Percentiles rank a stretch among this genome's conserved stretches.
Evolutionary conservation across 2,888 invertebrate genomes (phyloP).

Genomic region (Dolichomitus sp.): DNA sequence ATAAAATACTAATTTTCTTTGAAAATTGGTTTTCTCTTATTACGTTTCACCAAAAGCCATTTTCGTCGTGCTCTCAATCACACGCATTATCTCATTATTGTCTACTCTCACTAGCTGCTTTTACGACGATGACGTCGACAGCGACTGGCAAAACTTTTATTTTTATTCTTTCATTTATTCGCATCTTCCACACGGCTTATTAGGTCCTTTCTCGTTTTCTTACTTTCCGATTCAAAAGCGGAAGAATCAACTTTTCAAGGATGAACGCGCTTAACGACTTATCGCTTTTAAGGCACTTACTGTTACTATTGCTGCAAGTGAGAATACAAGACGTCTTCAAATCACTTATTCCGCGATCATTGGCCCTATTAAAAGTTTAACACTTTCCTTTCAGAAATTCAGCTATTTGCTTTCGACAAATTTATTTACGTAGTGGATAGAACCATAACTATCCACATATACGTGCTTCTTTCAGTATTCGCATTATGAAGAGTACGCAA

Average conservation of each 20-base stretch:
- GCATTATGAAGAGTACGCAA: constrained; percentile 42
- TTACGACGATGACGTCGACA: constrained; percentile 30
- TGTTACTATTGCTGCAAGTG: constrained; percentile 5
- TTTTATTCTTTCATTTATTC: constrained; percentile 22
- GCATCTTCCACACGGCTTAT: constrained; percentile 20
- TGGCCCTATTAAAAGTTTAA: background rate
- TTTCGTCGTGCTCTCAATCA: constrained; percentile 28
- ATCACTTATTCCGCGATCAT: background rate
- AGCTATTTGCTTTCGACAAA: constrained; percentile 3
- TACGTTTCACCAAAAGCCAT: constrained; percentile 13
- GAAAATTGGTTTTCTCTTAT: constrained; percentile 15
- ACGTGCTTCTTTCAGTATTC: background rate
- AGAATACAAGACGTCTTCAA: constrained; percentile 2
- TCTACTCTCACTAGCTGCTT: constrained; percentile 6
- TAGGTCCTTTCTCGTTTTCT: constrained; percentile 35
- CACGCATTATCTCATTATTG: constrained; percentile 28
- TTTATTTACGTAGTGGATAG: background rate
- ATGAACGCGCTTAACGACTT: constrained; percentile 25
- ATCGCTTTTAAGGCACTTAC: constrained; percentile 23
- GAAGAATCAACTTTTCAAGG: constrained; percentile 36
- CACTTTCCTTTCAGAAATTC: background rate
- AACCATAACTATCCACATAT: constrained; percentile 12
- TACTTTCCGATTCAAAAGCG: background rate
- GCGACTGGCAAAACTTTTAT: background rate
- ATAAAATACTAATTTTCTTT: background rate